phyloP scores from a whole-genome alignment of 2,888 invertebrate species.

The Nomada fabriciana region DNA sequence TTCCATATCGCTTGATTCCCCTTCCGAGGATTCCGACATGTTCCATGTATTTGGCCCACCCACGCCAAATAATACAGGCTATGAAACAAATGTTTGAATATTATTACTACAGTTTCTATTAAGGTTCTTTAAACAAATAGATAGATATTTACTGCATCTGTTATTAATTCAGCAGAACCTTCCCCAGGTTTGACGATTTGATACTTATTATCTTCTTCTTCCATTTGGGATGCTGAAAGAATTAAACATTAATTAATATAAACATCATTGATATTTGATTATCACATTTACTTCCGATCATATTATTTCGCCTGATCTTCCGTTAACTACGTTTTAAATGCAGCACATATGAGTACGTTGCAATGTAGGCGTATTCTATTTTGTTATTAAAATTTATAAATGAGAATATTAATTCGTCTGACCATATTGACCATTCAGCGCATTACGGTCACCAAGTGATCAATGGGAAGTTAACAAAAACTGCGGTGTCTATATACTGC shows the following conservation, averaged over 20 bases:
- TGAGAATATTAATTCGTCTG: too few species aligned
- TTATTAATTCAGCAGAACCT: conserved; percentile 84
- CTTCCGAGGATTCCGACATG: conserved; percentile 76
- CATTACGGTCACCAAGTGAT: too few species aligned
- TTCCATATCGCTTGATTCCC: conserved; percentile 80
- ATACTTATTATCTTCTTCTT: conserved; percentile 59
- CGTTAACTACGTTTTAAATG: too few species aligned
- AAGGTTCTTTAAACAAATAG: background rate
- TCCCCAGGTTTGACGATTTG: conserved; percentile 77
- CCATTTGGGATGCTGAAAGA: background rate
- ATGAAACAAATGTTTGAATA: conserved; percentile 30
- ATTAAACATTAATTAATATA: background rate
- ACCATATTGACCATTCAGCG: too few species aligned
- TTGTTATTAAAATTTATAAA: too few species aligned
- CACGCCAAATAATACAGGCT: conserved; percentile 79
- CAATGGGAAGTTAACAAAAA: too few species aligned
- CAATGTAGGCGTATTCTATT: too few species aligned
- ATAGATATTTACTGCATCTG: conserved; percentile 38
- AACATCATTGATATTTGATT: too few species aligned
- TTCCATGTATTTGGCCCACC: conserved; percentile 80
- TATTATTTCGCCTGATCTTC: too few species aligned
- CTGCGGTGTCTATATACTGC: too few species aligned
- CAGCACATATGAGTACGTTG: too few species aligned
- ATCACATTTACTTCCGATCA: too few species aligned
- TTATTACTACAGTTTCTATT: background rate